phyloP scores from a whole-genome alignment of 2,113 vertebrate species.

The Aviceda subcristata region DNA sequence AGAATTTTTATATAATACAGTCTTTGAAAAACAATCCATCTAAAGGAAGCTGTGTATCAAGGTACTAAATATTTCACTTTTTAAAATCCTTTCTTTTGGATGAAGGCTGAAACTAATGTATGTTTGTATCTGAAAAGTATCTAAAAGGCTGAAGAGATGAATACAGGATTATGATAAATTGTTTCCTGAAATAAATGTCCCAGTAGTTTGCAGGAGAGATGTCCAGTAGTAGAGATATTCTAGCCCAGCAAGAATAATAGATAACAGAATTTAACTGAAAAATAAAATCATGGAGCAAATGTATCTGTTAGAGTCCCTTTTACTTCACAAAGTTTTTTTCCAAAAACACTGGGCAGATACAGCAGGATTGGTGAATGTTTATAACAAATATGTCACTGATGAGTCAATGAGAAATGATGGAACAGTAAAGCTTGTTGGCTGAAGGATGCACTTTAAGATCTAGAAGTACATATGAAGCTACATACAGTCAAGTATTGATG shows the following conservation, averaged over 20 bases:
- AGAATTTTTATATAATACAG: background rate
- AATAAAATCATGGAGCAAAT: background rate
- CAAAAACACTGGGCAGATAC: background rate
- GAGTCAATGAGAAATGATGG: background rate
- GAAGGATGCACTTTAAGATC: background rate
- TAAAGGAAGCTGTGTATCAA: background rate
- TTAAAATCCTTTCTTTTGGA: background rate
- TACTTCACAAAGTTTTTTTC: background rate
- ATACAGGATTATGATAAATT: background rate
- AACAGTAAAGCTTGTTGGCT: background rate
- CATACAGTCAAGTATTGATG: background rate
- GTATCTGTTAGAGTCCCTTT: background rate
- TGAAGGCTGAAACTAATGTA: background rate
- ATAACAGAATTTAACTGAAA: background rate
- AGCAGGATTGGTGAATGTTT: background rate
- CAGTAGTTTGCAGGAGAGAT: background rate
- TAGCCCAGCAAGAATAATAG: background rate
- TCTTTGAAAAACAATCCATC: background rate
- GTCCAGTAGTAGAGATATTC: background rate
- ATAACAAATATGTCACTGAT: background rate
- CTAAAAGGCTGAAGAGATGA: background rate
- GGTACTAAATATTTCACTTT: background rate
- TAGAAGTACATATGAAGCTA: background rate
- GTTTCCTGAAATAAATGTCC: background rate
- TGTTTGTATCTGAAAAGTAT: background rate